These are phyloP conservation scores for Stegostoma tigrinum DNA, from an alignment of 2,113 vertebrate species.

Conservation along the genomic window DNA sequence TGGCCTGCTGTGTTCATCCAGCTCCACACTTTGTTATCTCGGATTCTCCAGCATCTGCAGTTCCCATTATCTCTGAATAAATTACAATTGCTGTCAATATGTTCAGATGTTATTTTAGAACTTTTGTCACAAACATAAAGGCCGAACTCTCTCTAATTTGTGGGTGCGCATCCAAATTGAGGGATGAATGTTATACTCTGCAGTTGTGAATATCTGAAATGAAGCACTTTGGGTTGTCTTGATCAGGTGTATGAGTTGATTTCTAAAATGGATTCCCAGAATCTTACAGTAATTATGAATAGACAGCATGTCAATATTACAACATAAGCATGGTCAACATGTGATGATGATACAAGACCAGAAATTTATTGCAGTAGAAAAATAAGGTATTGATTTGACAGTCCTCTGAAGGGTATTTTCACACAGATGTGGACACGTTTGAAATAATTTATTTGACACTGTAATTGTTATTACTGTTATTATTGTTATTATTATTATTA, in stretches of 20 bases:
- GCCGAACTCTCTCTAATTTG: not conserved
- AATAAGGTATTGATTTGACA: constrained; percentile 22
- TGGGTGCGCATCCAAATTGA: not conserved
- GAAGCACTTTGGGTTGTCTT: not conserved
- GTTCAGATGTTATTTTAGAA: not conserved
- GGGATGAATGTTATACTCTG: not conserved
- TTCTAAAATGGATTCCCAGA: not conserved
- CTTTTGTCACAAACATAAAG: not conserved
- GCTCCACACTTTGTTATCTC: too few relatives aligned
- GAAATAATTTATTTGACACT: not conserved
- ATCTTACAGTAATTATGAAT: not conserved
- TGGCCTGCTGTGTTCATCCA: too few relatives aligned
- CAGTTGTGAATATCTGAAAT: not conserved
- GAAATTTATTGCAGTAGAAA: not conserved
- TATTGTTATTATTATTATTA: not conserved
- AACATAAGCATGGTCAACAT: not conserved
- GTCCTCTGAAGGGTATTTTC: not conserved
- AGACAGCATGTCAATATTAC: not conserved
- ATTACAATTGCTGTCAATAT: not conserved
- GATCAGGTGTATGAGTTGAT: not conserved
- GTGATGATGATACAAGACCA: not conserved
- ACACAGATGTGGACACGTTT: constrained; percentile 1
- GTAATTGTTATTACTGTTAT: not conserved
- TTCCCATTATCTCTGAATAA: too few relatives aligned
- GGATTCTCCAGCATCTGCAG: too few relatives aligned